These are phyloP conservation scores for Alca torda DNA, from an alignment of 2,797 vertebrate genomes.

Conservation along the genomic window DNA sequence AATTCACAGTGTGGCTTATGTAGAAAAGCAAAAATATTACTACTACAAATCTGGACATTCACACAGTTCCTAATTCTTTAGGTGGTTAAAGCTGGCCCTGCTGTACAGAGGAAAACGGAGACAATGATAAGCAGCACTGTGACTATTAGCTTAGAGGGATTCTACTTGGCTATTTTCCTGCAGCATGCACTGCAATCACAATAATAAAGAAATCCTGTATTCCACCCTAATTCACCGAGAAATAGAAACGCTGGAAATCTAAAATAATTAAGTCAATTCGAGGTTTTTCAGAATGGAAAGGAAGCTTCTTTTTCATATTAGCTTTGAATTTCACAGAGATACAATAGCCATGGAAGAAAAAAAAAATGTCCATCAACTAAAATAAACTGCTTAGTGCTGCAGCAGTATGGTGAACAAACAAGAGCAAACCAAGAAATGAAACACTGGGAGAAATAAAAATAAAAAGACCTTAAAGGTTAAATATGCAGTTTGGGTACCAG, in stretches of 20 bases:
- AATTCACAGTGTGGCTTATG: not conserved
- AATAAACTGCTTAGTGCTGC: slow-evolving; percentile 66
- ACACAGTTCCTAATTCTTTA: not conserved
- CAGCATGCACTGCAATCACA: slow-evolving; percentile 45
- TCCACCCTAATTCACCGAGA: slow-evolving; percentile 61
- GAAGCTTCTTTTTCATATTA: slow-evolving; percentile 39
- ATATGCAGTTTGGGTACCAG: not conserved
- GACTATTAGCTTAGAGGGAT: slow-evolving; percentile 59
- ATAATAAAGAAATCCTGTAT: slow-evolving; percentile 72
- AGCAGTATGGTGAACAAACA: slow-evolving; percentile 43
- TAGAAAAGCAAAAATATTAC: slow-evolving; percentile 19
- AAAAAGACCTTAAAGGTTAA: slow-evolving; percentile 17
- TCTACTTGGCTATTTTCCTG: slow-evolving; percentile 67
- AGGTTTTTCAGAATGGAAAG: slow-evolving; percentile 57
- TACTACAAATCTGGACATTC: not conserved
- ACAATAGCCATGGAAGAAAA: slow-evolving; percentile 51
- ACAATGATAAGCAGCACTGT: slow-evolving; percentile 40
- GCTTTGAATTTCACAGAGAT: slow-evolving; percentile 68
- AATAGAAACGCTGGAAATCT: slow-evolving; percentile 66
- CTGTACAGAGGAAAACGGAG: slow-evolving; percentile 30
- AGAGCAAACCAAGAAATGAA: slow-evolving; percentile 36
- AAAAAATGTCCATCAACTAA: slow-evolving; percentile 66
- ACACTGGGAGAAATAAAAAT: slow-evolving; percentile 3
- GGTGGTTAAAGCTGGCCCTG: slow-evolving; percentile 17
- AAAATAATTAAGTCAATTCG: slow-evolving; percentile 55